These are phyloP conservation scores for Torymus texanus DNA, from an alignment of 2,888 invertebrate species.

Conservation along the genomic window DNA sequence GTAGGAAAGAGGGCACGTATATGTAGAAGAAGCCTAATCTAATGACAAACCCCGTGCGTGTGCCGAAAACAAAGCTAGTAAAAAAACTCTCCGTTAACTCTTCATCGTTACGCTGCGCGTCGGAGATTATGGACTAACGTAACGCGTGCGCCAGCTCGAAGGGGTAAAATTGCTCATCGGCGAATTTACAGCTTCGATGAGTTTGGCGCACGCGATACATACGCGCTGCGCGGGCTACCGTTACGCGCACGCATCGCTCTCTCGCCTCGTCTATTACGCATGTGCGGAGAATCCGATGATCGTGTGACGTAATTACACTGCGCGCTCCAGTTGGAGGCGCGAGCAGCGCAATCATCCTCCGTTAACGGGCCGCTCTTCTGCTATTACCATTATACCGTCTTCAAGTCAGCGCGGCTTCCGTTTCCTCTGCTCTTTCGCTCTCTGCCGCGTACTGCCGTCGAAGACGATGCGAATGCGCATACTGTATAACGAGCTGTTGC, in stretches of 20 bases:
- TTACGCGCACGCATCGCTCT: constrained; percentile 11
- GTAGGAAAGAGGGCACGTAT: not conserved
- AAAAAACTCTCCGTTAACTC: constrained; percentile 18
- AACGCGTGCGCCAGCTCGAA: constrained; percentile 12
- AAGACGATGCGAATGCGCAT: no score
- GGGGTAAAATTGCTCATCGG: constrained; percentile 51
- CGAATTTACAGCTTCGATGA: constrained; percentile 41
- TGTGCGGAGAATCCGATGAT: constrained; percentile 30
- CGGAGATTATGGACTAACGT: constrained; percentile 11
- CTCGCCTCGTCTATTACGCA: constrained; percentile 37
- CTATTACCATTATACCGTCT: constrained; percentile 21
- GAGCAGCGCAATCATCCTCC: constrained; percentile 42
- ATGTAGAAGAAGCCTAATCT: not conserved
- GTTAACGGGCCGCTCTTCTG: constrained; percentile 4
- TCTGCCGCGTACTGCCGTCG: no score
- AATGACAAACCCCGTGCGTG: constrained; percentile 11
- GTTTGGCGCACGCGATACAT: not conserved
- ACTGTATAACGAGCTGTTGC: no score
- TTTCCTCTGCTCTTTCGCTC: constrained; percentile 28
- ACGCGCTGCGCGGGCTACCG: constrained; percentile 22
- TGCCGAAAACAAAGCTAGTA: not conserved
- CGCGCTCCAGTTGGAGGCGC: constrained; percentile 28
- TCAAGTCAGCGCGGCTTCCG: constrained; percentile 32
- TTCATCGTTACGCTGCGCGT: not conserved
- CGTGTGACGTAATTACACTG: constrained; percentile 50